Conservation (phyloP, 1,140 invertebrate genomes). For the Drosophila ficusphila region DNA sequence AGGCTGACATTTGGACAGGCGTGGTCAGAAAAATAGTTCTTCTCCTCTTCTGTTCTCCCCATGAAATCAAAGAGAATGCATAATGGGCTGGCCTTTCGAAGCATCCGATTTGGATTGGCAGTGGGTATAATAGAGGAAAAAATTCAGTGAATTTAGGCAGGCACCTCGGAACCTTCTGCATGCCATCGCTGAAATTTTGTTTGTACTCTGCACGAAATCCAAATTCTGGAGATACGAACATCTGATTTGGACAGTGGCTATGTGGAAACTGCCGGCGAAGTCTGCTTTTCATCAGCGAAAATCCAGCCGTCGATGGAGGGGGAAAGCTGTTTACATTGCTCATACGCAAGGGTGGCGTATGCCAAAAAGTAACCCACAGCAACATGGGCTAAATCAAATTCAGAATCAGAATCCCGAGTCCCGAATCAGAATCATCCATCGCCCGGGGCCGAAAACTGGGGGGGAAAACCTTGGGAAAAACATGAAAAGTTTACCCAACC, state of each 20-base stretch:
- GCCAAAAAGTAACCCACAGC: conserved; percentile 6
- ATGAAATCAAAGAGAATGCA: background rate
- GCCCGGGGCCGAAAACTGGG: conserved; percentile 3
- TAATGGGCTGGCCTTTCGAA: background rate
- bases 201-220: no score
- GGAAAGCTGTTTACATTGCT: conserved; percentile 24
- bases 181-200: background rate
- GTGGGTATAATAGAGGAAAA: no score
- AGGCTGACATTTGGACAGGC: conserved; percentile 1
- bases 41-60: background rate
- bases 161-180: no score
- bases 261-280: background rate
- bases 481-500: conserved; percentile 37
- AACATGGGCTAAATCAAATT: conserved; percentile 23
- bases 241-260: background rate
- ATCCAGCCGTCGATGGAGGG: background rate
- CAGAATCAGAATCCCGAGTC: conserved; percentile 30
- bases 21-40: background rate
- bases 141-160: no score
- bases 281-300: background rate
- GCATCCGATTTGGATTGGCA: no score
- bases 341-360: conserved; percentile 15
- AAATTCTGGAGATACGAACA: background rate
- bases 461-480: conserved; percentile 2
- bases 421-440: conserved; percentile 44